Evolutionary conservation across 1,140 invertebrate species (phyloP).

Genomic region (Cardiocondyla obscurior): DNA sequence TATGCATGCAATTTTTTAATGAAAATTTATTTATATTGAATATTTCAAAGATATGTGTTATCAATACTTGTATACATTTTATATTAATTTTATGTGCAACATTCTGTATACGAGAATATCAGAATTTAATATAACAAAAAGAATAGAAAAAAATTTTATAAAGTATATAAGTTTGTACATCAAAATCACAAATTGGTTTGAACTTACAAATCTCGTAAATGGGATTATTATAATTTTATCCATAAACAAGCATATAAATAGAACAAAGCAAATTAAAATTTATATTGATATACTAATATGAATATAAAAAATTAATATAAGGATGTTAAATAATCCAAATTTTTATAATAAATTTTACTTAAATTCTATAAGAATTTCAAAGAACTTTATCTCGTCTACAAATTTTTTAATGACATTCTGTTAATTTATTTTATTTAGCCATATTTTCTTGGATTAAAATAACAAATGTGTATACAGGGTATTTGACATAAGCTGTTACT

Average conservation of each 20-base stretch:
- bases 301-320: not conserved
- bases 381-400: not conserved
- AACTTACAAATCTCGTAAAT: not conserved
- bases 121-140: not conserved
- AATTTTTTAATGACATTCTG: not conserved
- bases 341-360: not conserved
- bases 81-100: not conserved
- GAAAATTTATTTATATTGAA: constrained; percentile 52
- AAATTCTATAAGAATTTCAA: not conserved
- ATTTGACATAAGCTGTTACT: too few species aligned
- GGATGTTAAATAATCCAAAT: not conserved
- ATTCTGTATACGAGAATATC: not conserved
- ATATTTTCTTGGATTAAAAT: not conserved
- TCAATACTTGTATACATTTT: constrained; percentile 15
- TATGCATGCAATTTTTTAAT: constrained; percentile 52
- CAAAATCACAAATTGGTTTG: constrained; percentile 4
- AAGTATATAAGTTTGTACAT: constrained; percentile 2
- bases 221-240: not conserved
- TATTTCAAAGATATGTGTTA: constrained; percentile 43
- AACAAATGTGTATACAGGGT: not conserved
- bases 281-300: not conserved
- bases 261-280: not conserved
- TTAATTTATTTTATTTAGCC: not conserved
- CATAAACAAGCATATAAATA: not conserved
- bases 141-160: not conserved